A percentile compares a stretch with the other conserved stretches of the same genome.
Conservation (phyloP, 2,888 invertebrate species). For the Sinohyriopsis cumingii region DNA sequence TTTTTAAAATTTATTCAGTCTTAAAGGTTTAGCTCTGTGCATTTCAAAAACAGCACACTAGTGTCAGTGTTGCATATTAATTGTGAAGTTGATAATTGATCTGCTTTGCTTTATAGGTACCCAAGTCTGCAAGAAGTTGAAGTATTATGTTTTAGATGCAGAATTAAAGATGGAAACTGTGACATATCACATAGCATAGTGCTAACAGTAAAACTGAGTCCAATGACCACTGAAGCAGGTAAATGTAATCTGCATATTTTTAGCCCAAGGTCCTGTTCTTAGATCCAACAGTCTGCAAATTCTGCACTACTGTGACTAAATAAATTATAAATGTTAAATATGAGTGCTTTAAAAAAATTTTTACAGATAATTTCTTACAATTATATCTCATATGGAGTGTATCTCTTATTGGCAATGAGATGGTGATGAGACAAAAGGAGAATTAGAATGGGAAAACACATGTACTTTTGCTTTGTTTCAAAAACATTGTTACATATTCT, state of each 20-base stretch:
- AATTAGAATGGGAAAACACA: too few species aligned
- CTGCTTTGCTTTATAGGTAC: slow-evolving; percentile 40
- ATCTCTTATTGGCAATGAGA: too few species aligned
- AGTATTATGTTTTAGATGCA: slow-evolving; percentile 70
- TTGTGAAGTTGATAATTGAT: background rate
- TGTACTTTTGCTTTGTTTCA: too few species aligned
- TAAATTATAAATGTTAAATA: too few species aligned
- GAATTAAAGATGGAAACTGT: slow-evolving; percentile 65
- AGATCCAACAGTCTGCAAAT: background rate
- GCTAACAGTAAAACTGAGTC: slow-evolving; percentile 39
- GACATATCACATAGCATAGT: slow-evolving; percentile 68
- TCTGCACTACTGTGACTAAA: background rate
- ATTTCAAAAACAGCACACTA: background rate
- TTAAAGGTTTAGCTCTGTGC: background rate
- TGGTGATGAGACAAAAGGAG: too few species aligned
- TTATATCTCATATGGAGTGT: too few species aligned
- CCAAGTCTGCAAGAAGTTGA: slow-evolving; percentile 45
- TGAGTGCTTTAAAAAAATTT: too few species aligned
- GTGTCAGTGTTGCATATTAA: background rate
- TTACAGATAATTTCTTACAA: too few species aligned
- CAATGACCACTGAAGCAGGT: slow-evolving; percentile 43
- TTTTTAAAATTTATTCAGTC: background rate
- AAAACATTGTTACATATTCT: too few species aligned
- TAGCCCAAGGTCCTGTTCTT: background rate
- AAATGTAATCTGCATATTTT: slow-evolving; percentile 1